These are phyloP conservation scores for Catharus minimus DNA, from an alignment of 2,113 vertebrate species.

Conservation along the genomic window DNA sequence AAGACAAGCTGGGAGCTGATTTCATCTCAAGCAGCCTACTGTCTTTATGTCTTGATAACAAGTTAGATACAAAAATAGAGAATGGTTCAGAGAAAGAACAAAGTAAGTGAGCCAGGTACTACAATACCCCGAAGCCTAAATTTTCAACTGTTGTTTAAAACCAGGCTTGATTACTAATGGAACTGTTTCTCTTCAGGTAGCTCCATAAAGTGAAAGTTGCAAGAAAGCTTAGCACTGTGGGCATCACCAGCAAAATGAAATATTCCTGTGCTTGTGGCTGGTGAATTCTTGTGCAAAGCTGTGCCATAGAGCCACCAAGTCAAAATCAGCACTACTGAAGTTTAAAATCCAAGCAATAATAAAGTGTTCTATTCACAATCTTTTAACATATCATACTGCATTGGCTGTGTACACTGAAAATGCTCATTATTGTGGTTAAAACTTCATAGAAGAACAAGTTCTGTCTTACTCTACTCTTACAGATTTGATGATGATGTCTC, in stretches of 20 bases:
- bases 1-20: not conserved
- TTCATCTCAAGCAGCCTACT: not conserved
- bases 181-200: not conserved
- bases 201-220: not conserved
- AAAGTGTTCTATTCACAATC: not conserved
- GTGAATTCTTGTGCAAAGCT: not conserved
- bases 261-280: not conserved
- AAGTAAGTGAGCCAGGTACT: not conserved
- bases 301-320: not conserved
- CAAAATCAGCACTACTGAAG: not conserved
- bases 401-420: not conserved
- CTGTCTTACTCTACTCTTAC: not conserved
- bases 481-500: not conserved
- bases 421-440: not conserved
- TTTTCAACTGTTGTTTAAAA: not conserved
- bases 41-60: not conserved
- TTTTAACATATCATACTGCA: not conserved
- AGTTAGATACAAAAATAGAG: not conserved
- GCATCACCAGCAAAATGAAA: not conserved
- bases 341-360: not conserved
- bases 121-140: not conserved
- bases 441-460: not conserved
- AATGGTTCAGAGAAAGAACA: not conserved
- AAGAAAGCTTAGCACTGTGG: not conserved
- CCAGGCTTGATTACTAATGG: not conserved